Base-by-base conservation (phyloP, 2,797 vertebrate species). In the Discoglossus pictus region DNA sequence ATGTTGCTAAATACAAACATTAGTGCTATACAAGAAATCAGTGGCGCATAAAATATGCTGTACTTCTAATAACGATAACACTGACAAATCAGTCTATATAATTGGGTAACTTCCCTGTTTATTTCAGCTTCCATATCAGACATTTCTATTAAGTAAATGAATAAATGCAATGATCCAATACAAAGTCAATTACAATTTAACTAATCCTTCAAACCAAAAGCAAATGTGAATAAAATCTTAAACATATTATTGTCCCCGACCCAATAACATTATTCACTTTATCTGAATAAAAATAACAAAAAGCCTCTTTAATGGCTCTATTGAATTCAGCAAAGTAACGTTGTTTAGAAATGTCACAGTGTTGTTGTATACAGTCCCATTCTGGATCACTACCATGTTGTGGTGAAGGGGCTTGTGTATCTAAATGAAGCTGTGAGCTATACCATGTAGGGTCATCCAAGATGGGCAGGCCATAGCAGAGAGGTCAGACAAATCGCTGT, bases 131-230 rank as follows among this genome's bases (percentile, higher is more conserved):
- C 11, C 74, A 73, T 71, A 67, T 74, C 74, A 82, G 80, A 40
- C 73, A 76, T 72, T 79, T 67, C 39, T 75, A 75, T 73, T 74
- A 80, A 78, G 68, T 46, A 61, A 68, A 61, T 69, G 58, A 69
- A 36, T 69, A 77, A 78, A 82, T 76, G 50, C 68, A 74, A 78
- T 55, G 51, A 48, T 1, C 43, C 75, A 65, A n/a, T 70, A 78
- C 71, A 76, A 79, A 79, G 47, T 51, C 77, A 80, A 35, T 59
- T 68, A 67, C 46, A 65, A 46, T 61, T 20, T 68, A 81, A 78
- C 67, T 20, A 75, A 79, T 63, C 20, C 13, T 76, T 53, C 47
- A 83, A 80, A 76, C 73, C 42, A 76, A 78, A 52, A 80, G 73
- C 27, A 78, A 81, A 79, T 73, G 1, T 56, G 55, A 76, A 1